phyloP scores from a whole-genome alignment of 1,140 invertebrate species.

The Metopolophium dirhodum region DNA sequence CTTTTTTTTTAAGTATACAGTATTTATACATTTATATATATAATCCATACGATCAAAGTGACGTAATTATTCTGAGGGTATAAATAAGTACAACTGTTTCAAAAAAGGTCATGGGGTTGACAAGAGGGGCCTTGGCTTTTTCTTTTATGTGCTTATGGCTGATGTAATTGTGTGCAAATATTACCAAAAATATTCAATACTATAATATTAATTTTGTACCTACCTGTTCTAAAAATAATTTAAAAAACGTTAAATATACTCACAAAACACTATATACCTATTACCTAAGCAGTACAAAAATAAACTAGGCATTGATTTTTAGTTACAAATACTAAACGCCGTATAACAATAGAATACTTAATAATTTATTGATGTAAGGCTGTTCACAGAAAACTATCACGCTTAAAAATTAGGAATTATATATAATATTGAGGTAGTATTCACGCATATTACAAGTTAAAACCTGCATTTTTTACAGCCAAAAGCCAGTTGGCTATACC shows the following conservation, averaged over 20 bases:
- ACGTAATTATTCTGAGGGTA: not conserved
- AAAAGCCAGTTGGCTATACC: not conserved
- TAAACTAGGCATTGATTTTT: not conserved
- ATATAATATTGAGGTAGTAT: not conserved
- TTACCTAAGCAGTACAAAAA: not conserved
- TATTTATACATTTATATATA: not conserved
- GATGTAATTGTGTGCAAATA: not conserved
- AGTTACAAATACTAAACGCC: not conserved
- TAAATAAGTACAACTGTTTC: not conserved
- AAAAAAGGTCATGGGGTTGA: not conserved
- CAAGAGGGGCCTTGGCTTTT: not conserved
- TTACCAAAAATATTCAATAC: not conserved
- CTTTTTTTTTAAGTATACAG: not conserved
- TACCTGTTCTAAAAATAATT: not conserved
- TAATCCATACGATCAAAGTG: not conserved
- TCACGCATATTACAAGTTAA: not conserved
- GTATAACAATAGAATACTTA: too few relatives aligned
- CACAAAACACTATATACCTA: not conserved
- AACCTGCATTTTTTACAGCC: not conserved
- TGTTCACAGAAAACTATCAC: not conserved
- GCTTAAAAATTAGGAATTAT: not conserved
- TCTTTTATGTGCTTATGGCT: not conserved
- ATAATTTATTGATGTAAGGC: too few relatives aligned
- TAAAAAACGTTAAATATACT: not conserved
- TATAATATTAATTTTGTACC: not conserved